A percentile compares a stretch with the other conserved stretches of the same genome.
Conservation (phyloP, 2,888 invertebrate species). For the Balanococcus diminutus region DNA sequence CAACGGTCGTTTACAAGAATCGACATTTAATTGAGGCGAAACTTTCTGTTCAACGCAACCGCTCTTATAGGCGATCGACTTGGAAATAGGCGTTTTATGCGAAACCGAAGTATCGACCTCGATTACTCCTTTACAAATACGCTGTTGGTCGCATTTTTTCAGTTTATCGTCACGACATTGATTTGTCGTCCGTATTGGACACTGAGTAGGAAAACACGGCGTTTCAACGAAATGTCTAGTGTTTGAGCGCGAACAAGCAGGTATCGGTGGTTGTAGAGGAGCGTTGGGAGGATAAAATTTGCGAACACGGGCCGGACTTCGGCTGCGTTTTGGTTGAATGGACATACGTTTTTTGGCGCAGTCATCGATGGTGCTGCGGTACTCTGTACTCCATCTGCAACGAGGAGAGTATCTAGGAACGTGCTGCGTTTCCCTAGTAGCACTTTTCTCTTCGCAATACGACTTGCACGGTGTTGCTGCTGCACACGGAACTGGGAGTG, state of each 20-base stretch:
- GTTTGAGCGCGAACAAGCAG: neutral
- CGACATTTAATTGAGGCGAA: neutral
- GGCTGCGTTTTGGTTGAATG: neutral
- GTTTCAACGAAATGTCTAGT: neutral
- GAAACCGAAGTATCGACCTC: neutral
- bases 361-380: slow-evolving; percentile 1
- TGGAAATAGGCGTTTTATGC: neutral
- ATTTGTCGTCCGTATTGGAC: neutral
- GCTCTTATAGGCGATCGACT: neutral
- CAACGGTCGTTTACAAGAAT: neutral
- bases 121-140: neutral
- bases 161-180: neutral
- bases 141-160: neutral
- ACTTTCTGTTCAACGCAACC: neutral
- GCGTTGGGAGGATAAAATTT: neutral
- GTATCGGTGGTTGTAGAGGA: neutral
- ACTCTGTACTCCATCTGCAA: slow-evolving; percentile 15
- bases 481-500: neutral
- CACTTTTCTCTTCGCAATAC: neutral
- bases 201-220: neutral
- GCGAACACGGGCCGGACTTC: neutral
- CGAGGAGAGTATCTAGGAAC: neutral
- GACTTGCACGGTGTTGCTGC: too few relatives aligned
- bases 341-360: neutral
- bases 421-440: neutral